phyloP scores from a whole-genome alignment of 2,888 invertebrate genomes.

The Alsophila aescularia region DNA sequence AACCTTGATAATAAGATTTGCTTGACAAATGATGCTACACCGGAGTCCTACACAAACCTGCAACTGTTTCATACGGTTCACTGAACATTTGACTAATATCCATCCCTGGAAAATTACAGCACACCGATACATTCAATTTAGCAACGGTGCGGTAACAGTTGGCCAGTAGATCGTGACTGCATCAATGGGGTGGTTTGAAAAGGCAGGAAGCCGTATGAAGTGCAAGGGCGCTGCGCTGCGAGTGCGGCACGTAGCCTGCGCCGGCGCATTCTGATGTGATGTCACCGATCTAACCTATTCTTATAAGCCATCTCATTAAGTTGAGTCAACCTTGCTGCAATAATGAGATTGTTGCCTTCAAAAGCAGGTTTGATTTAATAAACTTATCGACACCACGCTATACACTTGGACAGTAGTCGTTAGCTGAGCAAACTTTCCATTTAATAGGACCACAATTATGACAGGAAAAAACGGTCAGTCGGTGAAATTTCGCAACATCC shows the following conservation, averaged over 20 bases:
- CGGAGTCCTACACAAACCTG: too few species aligned
- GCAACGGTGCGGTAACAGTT: slow-evolving; percentile 52
- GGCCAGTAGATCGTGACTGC: slow-evolving; percentile 62
- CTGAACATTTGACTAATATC: slow-evolving; percentile 23
- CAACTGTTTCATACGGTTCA: slow-evolving; percentile 8
- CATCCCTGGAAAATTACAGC: slow-evolving; percentile 41
- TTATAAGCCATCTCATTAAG: not conserved
- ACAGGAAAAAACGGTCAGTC: slow-evolving; percentile 4
- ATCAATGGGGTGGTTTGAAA: slow-evolving; percentile 67
- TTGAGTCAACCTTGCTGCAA: too few species aligned
- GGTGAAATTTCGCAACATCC: slow-evolving; percentile 29
- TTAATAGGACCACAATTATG: not conserved
- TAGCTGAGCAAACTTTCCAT: not conserved
- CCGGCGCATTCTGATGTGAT: not conserved
- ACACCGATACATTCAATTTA: slow-evolving; percentile 44
- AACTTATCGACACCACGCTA: not conserved
- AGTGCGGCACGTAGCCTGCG: slow-evolving; percentile 24
- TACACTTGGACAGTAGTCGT: not conserved
- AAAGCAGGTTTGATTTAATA: too few species aligned
- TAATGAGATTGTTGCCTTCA: too few species aligned
- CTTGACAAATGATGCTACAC: too few species aligned
- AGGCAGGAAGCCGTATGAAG: slow-evolving; percentile 66
- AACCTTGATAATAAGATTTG: too few species aligned
- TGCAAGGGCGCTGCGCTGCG: slow-evolving; percentile 63
- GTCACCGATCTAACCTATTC: not conserved